Evolutionary conservation across 2,113 vertebrate genomes (phyloP).

Genomic region (Callipepla squamata): DNA sequence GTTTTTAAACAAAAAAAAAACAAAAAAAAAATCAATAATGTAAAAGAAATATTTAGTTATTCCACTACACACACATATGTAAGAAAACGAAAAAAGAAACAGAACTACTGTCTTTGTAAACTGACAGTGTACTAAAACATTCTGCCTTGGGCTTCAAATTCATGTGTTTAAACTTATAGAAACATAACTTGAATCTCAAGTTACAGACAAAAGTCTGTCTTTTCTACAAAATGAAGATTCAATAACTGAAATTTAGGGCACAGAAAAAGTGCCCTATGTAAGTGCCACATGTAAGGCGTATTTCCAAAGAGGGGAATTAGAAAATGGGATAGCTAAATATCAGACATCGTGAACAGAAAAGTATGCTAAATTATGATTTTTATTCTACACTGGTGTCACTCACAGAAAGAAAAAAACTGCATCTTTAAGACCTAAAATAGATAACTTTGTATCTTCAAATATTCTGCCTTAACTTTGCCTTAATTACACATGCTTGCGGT

Average conservation of each 20-base stretch:
- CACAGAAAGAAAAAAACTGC: neutral
- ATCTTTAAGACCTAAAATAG: neutral
- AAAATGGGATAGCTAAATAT: neutral
- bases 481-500: neutral
- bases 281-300: neutral
- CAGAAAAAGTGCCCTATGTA: too few relatives aligned
- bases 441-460: neutral
- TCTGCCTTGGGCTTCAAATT: neutral
- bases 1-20: neutral
- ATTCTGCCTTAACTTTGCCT: neutral
- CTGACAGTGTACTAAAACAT: neutral
- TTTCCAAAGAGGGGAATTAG: neutral
- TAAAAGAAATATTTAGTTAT: neutral
- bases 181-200: neutral
- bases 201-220: neutral
- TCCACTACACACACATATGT: neutral
- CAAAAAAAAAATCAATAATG: fast-evolving
- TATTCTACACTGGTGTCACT: neutral
- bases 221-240: neutral
- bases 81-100: neutral
- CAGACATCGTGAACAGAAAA: neutral
- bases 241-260: neutral
- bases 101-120: fast-evolving
- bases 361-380: neutral
- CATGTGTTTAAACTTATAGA: neutral